Conservation (phyloP, 2,113 vertebrate species). For the Xyliphius kryptos region DNA sequence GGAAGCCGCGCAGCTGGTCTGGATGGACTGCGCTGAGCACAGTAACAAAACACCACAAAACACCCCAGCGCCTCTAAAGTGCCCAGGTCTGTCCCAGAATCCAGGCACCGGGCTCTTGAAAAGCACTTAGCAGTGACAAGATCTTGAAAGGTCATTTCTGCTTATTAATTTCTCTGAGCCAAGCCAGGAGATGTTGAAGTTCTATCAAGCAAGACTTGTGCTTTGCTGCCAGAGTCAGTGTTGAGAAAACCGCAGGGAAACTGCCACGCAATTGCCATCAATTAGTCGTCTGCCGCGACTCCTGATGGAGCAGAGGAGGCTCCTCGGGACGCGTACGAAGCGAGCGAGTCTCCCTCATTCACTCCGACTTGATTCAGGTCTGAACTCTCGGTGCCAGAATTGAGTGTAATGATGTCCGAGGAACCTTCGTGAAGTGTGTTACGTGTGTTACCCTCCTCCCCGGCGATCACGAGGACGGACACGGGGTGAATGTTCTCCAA, state of each 20-base stretch:
- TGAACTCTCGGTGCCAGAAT: conserved; percentile 21
- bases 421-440: conserved; percentile 24
- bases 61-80: conserved; percentile 20
- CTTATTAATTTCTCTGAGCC: conserved; percentile 30
- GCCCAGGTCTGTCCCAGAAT: neutral
- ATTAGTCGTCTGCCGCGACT: conserved; percentile 57
- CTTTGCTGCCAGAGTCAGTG: conserved; percentile 30
- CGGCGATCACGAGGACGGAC: no score
- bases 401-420: conserved; percentile 34
- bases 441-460: conserved; percentile 5
- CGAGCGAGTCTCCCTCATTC: neutral
- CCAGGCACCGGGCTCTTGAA: conserved; percentile 21
- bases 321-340: conserved; percentile 22
- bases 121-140: conserved; percentile 14
- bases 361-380: conserved; percentile 7
- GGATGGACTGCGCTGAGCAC: neutral
- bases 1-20: conserved; percentile 48
- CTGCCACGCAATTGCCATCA: conserved; percentile 66
- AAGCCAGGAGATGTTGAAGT: conserved; percentile 25
- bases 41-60: neutral
- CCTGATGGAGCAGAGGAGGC: conserved; percentile 39
- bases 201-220: conserved; percentile 30
- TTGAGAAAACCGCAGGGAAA: conserved; percentile 63
- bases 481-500: no score
- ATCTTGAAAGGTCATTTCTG: conserved; percentile 27